phyloP scores from a whole-genome alignment of 2,797 vertebrate species.

The Onychomys arenicola region DNA sequence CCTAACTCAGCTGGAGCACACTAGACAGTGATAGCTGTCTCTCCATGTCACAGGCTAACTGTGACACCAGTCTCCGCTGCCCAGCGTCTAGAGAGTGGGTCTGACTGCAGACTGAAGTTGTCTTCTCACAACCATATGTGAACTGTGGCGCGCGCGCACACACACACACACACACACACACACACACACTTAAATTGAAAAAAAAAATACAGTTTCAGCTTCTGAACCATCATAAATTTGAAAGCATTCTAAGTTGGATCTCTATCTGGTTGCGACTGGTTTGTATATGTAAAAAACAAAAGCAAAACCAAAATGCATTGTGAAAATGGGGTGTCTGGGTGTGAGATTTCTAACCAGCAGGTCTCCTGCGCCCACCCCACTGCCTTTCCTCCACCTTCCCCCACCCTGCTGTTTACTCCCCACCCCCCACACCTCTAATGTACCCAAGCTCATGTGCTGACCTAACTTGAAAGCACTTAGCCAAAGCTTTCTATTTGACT shows the following conservation, averaged over 20 bases:
- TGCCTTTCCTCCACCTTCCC: neutral
- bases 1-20: neutral
- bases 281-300: neutral
- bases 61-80: neutral
- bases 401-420: no score
- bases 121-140: neutral
- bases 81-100: neutral
- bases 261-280: neutral
- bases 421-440: neutral
- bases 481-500: conserved; percentile 11
- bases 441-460: neutral
- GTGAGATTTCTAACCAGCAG: neutral
- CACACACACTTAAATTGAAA: neutral
- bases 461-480: neutral
- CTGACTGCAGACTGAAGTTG: no score
- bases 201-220: neutral
- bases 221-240: neutral
- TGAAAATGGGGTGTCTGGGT: neutral
- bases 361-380: neutral
- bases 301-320: neutral
- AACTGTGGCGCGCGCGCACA: neutral
- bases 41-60: neutral
- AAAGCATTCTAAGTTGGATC: neutral
- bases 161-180: neutral
- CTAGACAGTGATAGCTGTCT: no score